These are phyloP conservation scores for Vulpes ferrilata DNA, from an alignment of 2,113 vertebrate genomes.

Conservation along the genomic window DNA sequence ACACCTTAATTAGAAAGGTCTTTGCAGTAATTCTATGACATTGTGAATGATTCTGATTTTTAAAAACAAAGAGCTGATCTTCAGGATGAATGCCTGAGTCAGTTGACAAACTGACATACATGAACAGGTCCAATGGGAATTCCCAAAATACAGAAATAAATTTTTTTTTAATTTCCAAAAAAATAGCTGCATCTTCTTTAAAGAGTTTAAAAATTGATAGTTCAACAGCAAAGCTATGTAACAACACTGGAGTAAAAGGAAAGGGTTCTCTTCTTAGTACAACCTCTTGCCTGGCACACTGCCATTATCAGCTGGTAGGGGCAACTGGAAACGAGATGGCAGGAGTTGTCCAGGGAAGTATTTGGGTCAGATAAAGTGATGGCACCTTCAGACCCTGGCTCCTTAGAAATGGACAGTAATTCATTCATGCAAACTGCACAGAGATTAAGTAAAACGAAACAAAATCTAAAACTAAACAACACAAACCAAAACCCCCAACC, in stretches of 20 bases:
- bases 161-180: conserved; percentile 81
- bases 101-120: conserved; percentile 84
- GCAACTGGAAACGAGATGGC: not conserved
- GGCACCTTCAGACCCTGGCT: conserved; percentile 72
- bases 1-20: conserved; percentile 77
- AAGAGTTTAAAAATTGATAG: conserved; percentile 83
- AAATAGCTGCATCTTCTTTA: conserved; percentile 83
- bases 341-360: conserved; percentile 58
- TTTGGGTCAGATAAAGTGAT: conserved; percentile 70
- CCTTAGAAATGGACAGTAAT: conserved; percentile 43
- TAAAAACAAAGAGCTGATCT: conserved; percentile 76
- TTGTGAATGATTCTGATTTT: conserved; percentile 78
- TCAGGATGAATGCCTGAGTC: conserved; percentile 80
- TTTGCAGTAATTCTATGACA: conserved; percentile 72
- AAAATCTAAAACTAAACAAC: conserved; percentile 14
- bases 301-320: not conserved
- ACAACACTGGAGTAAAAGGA: conserved; percentile 70
- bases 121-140: conserved; percentile 77
- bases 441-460: conserved; percentile 79
- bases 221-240: conserved; percentile 74
- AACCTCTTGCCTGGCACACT: conserved; percentile 64
- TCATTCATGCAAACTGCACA: conserved; percentile 80
- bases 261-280: conserved; percentile 71
- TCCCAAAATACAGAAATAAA: conserved; percentile 83
- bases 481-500: conserved; percentile 5